Evolutionary conservation across 2,797 vertebrate species (phyloP).

Genomic region (Hapalemur alaotrensis): DNA sequence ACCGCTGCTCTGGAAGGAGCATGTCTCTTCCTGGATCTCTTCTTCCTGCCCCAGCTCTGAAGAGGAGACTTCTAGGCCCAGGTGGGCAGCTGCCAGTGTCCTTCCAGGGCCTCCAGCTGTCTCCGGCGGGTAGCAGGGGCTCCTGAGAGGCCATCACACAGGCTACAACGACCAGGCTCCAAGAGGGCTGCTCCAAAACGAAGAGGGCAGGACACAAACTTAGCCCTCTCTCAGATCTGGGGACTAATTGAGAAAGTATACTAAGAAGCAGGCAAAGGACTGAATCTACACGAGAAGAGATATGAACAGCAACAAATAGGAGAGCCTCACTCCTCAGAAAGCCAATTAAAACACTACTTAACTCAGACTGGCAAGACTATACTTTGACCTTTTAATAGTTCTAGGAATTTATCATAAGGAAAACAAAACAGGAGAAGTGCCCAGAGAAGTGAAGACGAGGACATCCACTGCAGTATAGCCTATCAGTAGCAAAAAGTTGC

Average conservation of each 20-base stretch:
- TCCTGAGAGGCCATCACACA: neutral
- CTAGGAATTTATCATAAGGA: neutral
- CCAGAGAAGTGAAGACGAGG: neutral
- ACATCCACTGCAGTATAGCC: accelerated
- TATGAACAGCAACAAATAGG: neutral
- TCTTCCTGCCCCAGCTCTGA: neutral
- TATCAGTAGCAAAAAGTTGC: neutral
- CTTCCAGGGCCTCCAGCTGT: neutral
- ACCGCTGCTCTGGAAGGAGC: neutral
- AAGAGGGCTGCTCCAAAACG: neutral
- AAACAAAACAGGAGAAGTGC: neutral
- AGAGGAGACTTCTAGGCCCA: neutral
- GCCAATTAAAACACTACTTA: neutral
- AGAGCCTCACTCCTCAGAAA: neutral
- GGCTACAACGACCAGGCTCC: neutral
- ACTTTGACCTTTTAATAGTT: neutral
- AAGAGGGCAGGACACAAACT: neutral
- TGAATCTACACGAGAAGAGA: neutral
- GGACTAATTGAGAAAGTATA: neutral
- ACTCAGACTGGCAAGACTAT: neutral
- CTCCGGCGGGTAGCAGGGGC: neutral
- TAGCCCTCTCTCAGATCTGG: neutral
- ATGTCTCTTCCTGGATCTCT: neutral
- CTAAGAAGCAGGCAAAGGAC: neutral
- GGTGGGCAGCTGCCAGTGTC: neutral